Evolutionary conservation across 2,888 invertebrate genomes (phyloP), one percentile per base, ranked within the genome.

Genomic region (Hybos culiciformis): DNA sequence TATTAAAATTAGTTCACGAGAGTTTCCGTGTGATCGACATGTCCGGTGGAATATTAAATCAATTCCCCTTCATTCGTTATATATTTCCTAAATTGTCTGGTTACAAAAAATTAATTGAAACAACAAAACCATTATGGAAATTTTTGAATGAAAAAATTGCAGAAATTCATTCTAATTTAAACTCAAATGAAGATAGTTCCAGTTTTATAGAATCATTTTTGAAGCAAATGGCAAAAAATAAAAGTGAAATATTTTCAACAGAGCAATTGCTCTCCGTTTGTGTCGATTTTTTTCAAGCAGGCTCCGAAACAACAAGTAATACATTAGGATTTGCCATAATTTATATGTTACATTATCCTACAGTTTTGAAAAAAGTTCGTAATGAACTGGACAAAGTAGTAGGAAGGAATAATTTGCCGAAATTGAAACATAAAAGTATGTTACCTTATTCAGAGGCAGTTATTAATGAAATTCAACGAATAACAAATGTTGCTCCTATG

Each of bases 31-130:
- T 72, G 32, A 71, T 75, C 46, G 75, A 78, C 37, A 74, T 78
- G 57, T 72, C 77, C 4, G 83, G 83, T 3, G 82, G 83, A 1
- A 56, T 79, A 44, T 58, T 83, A 8, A 80, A 80, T 50, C 76
- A 79, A 51, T 64, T 79, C 56, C 82, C 84, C 0, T 75, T 78
- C 62, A 59, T 80, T 42, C 68, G 83, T 43, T 75, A 71, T 54
- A 50, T 83, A 8, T 71, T 75, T 5, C 83, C 83, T 0, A 66
- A 73, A 45, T 53, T 68, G 18, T 74, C 73, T 41, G 82, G 81
- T 1, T 83, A 78, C 58, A 67, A 68, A 2, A 60, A 72, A 9
- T 65, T 78, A 17, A 62, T 66, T 40, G 61, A 61, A 7, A 67
- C 73, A 21, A 69, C 76, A 43, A 49, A 61, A 14, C 70, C 72